phyloP scores from a whole-genome alignment of 2,888 invertebrate species.

The Eupelmus urozonus region DNA sequence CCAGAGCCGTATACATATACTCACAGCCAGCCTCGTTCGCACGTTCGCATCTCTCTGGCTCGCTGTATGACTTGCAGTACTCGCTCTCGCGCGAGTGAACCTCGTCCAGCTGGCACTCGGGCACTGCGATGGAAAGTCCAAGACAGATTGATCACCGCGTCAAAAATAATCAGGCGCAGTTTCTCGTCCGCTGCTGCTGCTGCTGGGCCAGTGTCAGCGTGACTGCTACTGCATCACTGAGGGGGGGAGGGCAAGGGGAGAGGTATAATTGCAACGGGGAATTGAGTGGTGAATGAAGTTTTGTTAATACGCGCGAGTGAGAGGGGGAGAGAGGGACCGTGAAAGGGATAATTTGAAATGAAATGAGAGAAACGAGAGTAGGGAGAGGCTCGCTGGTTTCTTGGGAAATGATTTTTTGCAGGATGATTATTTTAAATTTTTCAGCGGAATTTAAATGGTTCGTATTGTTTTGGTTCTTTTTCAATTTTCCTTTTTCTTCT shows the following conservation, averaged over 20 bases:
- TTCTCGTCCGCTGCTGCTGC: slow-evolving; percentile 13
- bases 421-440: too few relatives aligned
- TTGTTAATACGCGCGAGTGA: not conserved
- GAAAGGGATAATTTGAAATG: not conserved
- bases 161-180: slow-evolving; percentile 39
- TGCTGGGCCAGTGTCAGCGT: not conserved
- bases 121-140: slow-evolving; percentile 40
- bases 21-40: not conserved
- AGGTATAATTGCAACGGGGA: not conserved
- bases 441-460: too few relatives aligned
- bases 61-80: slow-evolving; percentile 27
- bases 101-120: slow-evolving; percentile 33
- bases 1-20: too few relatives aligned
- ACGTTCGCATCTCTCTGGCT: not conserved
- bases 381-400: too few relatives aligned
- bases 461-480: too few relatives aligned
- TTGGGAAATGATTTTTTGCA: too few relatives aligned
- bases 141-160: slow-evolving; percentile 44
- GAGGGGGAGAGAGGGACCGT: too few relatives aligned
- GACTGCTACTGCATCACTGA: too few relatives aligned
- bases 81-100: not conserved
- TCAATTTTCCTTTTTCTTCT: too few relatives aligned
- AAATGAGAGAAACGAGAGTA: not conserved
- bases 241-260: not conserved
- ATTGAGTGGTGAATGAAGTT: not conserved